phyloP scores from a whole-genome alignment of 2,888 invertebrate genomes.

The Biston betularia region DNA sequence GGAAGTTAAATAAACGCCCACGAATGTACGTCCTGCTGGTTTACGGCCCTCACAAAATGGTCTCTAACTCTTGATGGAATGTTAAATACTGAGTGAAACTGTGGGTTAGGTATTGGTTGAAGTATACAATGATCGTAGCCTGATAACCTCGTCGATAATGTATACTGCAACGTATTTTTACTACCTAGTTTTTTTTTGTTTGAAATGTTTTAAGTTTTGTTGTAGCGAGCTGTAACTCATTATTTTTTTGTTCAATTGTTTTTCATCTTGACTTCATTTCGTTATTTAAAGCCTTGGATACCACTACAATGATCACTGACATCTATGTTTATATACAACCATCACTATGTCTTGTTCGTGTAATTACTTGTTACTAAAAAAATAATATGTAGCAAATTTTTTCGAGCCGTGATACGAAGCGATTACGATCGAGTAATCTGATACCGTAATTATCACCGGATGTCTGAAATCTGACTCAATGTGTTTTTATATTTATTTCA shows the following conservation, averaged over 20 bases:
- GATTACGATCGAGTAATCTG: too few species aligned
- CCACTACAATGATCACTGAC: too few species aligned
- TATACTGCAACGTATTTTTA: too few species aligned
- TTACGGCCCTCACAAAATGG: conserved; percentile 24
- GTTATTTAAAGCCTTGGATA: neutral
- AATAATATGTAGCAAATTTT: too few species aligned
- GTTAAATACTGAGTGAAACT: conserved; percentile 6
- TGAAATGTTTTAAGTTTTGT: neutral
- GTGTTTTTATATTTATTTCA: neutral
- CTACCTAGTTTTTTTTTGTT: neutral
- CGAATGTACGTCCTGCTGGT: conserved; percentile 22
- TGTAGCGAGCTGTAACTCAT: neutral
- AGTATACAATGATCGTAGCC: neutral
- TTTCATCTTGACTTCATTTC: neutral
- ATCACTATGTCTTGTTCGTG: too few species aligned
- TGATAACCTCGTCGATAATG: neutral
- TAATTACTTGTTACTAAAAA: too few species aligned
- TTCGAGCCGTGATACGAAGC: too few species aligned
- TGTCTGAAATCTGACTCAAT: neutral
- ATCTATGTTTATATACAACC: too few species aligned
- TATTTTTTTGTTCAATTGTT: neutral
- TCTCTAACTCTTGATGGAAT: conserved; percentile 12
- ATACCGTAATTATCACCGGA: neutral
- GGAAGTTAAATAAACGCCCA: conserved; percentile 28
- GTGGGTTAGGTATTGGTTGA: neutral